Evolutionary conservation across 1,140 invertebrate species (phyloP).

Genomic region (Harpegnathos saltator): DNA sequence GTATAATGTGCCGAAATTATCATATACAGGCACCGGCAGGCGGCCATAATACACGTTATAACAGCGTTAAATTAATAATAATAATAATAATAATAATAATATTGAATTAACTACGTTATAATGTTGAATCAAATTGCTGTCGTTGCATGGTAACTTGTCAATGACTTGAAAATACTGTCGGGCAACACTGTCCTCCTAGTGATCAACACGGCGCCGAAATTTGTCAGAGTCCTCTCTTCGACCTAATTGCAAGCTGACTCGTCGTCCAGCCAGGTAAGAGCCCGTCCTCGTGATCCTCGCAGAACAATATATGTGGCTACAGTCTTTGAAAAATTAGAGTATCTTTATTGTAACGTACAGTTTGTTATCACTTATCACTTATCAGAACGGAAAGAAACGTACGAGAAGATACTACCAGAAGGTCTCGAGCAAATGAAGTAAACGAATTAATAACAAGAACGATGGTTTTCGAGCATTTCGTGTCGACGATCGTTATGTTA

Average conservation of each 20-base stretch:
- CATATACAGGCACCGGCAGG: too few relatives aligned
- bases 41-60: too few relatives aligned
- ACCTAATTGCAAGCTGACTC: background rate
- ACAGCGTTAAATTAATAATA: too few relatives aligned
- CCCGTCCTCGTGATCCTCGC: background rate
- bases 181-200: too few relatives aligned
- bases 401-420: background rate
- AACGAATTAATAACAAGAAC: slow-evolving; percentile 44
- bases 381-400: background rate
- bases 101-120: too few relatives aligned
- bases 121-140: too few relatives aligned
- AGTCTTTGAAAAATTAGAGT: slow-evolving; percentile 15
- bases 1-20: background rate
- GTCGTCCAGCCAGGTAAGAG: background rate
- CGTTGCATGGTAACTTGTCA: too few relatives aligned
- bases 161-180: too few relatives aligned
- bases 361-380: slow-evolving; percentile 13
- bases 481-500: slow-evolving; percentile 77
- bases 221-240: too few relatives aligned
- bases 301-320: background rate
- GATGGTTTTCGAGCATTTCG: slow-evolving; percentile 72
- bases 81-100: too few relatives aligned
- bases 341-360: slow-evolving; percentile 27
- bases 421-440: background rate
- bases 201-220: too few relatives aligned